Evolutionary conservation across 2,888 invertebrate species (phyloP).

Genomic region (Barypeithes pellucidus): DNA sequence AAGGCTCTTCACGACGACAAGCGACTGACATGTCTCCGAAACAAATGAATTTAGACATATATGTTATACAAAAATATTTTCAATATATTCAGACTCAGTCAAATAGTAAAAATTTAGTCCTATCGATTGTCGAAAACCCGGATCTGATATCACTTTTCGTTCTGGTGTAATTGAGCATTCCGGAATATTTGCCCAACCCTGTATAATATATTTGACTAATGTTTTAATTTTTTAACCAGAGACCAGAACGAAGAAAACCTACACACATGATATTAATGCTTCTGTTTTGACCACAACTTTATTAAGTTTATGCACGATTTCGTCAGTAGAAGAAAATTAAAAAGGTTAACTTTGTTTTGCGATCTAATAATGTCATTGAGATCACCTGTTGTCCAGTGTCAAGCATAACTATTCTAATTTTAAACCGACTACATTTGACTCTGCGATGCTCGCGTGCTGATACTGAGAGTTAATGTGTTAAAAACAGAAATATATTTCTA

Average conservation of each 20-base stretch:
- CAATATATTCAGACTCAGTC: too few relatives aligned
- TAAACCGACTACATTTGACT: slow-evolving; percentile 27
- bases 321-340: slow-evolving; percentile 16
- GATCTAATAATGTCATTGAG: slow-evolving; percentile 49
- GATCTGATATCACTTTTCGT: too few relatives aligned
- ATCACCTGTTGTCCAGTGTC: slow-evolving; percentile 53
- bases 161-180: too few relatives aligned
- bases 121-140: too few relatives aligned
- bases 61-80: too few relatives aligned
- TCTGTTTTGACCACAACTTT: slow-evolving; percentile 13
- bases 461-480: slow-evolving; percentile 4
- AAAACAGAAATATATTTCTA: slow-evolving; percentile 12
- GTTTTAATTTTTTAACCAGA: too few relatives aligned
- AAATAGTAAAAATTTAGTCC: too few relatives aligned
- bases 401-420: slow-evolving; percentile 40
- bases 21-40: too few relatives aligned
- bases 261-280: slow-evolving; percentile 11
- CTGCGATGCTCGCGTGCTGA: slow-evolving; percentile 36
- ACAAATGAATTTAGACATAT: too few relatives aligned
- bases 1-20: too few relatives aligned
- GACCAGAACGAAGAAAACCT: neutral
- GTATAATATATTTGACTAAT: too few relatives aligned
- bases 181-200: too few relatives aligned
- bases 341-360: slow-evolving; percentile 41
- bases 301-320: slow-evolving; percentile 14